Conservation (phyloP, 1,140 invertebrate genomes). For the Lucilia sericata region DNA sequence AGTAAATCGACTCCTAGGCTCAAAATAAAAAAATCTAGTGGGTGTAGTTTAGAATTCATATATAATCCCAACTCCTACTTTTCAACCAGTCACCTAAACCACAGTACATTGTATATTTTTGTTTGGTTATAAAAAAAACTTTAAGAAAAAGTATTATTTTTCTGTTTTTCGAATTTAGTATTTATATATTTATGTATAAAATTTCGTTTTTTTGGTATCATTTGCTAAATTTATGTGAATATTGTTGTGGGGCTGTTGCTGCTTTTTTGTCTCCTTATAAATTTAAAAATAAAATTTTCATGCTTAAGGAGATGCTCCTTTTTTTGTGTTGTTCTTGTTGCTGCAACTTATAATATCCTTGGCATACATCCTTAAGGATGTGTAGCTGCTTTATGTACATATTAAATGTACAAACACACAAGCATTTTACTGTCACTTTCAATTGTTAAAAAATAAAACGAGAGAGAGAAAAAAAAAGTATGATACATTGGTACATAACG, state of each 20-base stretch:
- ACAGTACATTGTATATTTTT: too few species aligned
- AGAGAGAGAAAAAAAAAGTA: too few species aligned
- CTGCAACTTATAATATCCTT: conserved; percentile 5
- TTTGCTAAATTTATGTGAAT: too few species aligned
- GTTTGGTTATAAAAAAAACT: too few species aligned
- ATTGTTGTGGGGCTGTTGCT: neutral
- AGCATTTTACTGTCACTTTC: conserved; percentile 6
- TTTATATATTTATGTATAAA: neutral
- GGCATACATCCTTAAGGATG: conserved; percentile 28
- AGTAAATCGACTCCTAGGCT: too few species aligned
- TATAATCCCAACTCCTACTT: too few species aligned
- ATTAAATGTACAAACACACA: neutral
- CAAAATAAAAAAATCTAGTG: too few species aligned
- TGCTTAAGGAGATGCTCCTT: conserved; percentile 22
- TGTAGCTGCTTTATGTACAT: neutral
- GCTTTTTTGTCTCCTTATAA: conserved; percentile 5
- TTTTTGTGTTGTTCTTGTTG: neutral
- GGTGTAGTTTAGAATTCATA: too few species aligned
- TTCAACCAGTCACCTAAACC: too few species aligned
- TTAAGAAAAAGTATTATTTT: too few species aligned
- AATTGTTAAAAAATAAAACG: neutral
- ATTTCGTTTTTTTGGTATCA: too few species aligned
- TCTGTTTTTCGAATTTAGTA: neutral
- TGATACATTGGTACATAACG: neutral
- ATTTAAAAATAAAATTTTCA: conserved; percentile 10